These are phyloP conservation scores for Sesamia inferens DNA, from an alignment of 2,888 invertebrate species.

Conservation along the genomic window DNA sequence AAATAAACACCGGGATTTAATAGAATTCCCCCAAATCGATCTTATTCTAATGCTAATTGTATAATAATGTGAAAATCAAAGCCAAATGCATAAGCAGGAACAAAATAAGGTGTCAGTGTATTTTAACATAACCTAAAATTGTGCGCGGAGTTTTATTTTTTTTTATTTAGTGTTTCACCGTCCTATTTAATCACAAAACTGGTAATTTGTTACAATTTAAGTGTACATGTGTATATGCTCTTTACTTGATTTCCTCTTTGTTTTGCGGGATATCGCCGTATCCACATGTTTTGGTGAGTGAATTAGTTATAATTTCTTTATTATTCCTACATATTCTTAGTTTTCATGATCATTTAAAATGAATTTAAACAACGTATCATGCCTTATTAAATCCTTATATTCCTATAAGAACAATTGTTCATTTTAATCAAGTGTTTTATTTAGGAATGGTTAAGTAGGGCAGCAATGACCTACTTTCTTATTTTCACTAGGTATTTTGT, in stretches of 20 bases:
- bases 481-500: not conserved
- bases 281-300: slow-evolving; percentile 50
- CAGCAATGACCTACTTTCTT: slow-evolving; percentile 48
- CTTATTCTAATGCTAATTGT: not conserved
- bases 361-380: not conserved
- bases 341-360: not conserved
- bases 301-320: not conserved
- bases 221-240: not conserved
- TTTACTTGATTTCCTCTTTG: not conserved
- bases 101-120: slow-evolving; percentile 23
- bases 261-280: slow-evolving; percentile 10
- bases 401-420: not conserved
- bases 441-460: not conserved
- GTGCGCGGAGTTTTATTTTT: slow-evolving; percentile 45
- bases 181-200: not conserved
- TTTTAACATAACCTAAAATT: slow-evolving; percentile 61
- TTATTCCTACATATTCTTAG: not conserved
- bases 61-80: slow-evolving; percentile 1
- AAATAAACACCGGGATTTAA: slow-evolving; percentile 51
- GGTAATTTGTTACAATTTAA: not conserved
- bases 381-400: not conserved
- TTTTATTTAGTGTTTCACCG: not conserved
- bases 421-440: not conserved
- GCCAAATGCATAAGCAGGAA: not conserved
- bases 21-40: not conserved